A percentile compares a stretch with the other conserved stretches of the same genome.
Evolutionary conservation across 2,797 vertebrate genomes (phyloP).

Genomic region (Glyptemys insculpta): DNA sequence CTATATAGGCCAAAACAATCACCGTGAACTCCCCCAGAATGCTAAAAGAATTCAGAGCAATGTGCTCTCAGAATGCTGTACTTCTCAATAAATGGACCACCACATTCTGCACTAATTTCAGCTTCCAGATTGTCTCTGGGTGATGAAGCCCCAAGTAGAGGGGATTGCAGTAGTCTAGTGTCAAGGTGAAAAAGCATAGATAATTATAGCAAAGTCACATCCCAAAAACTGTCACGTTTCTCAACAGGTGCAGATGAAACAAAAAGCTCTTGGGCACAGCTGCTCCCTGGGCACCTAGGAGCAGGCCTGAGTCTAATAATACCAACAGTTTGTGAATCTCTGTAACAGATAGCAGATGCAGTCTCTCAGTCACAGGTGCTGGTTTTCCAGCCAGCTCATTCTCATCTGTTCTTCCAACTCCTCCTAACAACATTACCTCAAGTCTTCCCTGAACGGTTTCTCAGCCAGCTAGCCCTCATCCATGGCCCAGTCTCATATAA

Average conservation of each 20-base stretch:
- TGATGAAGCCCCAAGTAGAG: slow-evolving; percentile 57
- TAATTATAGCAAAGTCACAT: slow-evolving; percentile 44
- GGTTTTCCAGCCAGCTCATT: neutral
- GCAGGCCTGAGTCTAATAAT: slow-evolving; percentile 57
- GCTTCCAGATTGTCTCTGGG: slow-evolving; percentile 60
- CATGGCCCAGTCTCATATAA: neutral
- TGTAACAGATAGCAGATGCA: fast-evolving
- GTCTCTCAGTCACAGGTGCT: slow-evolving; percentile 2
- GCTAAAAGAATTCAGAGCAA: slow-evolving; percentile 52
- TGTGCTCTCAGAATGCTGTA: slow-evolving; percentile 56
- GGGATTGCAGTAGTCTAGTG: slow-evolving; percentile 44
- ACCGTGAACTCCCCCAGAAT: slow-evolving; percentile 55
- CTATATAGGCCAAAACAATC: slow-evolving; percentile 57
- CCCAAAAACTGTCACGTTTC: slow-evolving; percentile 64
- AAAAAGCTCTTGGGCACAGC: slow-evolving; percentile 60
- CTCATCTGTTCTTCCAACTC: neutral
- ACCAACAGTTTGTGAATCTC: slow-evolving; percentile 64
- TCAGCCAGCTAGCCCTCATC: neutral
- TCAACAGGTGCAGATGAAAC: slow-evolving; percentile 54
- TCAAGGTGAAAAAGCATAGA: slow-evolving; percentile 44
- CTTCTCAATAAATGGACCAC: slow-evolving; percentile 58
- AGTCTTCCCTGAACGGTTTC: neutral
- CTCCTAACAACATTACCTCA: neutral
- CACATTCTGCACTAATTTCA: slow-evolving; percentile 47
- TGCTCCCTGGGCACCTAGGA: slow-evolving; percentile 15